Evolutionary conservation across 1,140 invertebrate genomes (phyloP).

Genomic region (Drosophila lini): DNA sequence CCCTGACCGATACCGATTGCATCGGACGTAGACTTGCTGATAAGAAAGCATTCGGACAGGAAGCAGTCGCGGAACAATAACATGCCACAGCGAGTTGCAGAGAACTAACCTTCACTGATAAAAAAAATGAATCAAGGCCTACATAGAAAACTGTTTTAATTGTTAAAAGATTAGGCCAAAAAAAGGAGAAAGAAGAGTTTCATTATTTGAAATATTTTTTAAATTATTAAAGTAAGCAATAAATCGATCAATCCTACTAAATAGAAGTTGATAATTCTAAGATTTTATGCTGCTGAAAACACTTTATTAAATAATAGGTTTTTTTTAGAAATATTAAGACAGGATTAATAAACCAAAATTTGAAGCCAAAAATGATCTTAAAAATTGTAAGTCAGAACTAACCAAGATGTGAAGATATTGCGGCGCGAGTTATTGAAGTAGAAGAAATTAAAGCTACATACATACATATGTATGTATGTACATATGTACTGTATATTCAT

Average conservation of each 20-base stretch:
- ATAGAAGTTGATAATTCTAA: too few relatives aligned
- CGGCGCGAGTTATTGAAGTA: too few relatives aligned
- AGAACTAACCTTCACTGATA: constrained; percentile 15
- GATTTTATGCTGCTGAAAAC: too few relatives aligned
- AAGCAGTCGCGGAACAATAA: constrained; percentile 59
- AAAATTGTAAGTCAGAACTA: too few relatives aligned
- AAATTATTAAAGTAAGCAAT: not conserved
- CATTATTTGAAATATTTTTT: not conserved
- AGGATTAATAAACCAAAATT: too few relatives aligned
- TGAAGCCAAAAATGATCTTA: too few relatives aligned
- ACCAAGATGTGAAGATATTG: too few relatives aligned
- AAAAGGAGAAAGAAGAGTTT: too few relatives aligned
- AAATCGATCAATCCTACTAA: not conserved
- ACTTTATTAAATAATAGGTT: not conserved
- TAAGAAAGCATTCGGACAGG: constrained; percentile 66
- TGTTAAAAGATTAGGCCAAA: not conserved
- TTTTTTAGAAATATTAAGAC: not conserved
- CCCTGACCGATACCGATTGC: constrained; percentile 46
- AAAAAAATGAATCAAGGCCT: not conserved
- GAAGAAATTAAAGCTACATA: too few relatives aligned
- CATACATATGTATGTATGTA: too few relatives aligned
- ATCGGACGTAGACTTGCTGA: constrained; percentile 36
- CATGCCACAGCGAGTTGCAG: constrained; percentile 10
- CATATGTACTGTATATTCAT: too few relatives aligned
- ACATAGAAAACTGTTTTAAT: not conserved